A percentile compares a stretch with the other conserved stretches of the same genome.
phyloP scores from a whole-genome alignment of 2,113 vertebrate species.

The Lonchura striata region DNA sequence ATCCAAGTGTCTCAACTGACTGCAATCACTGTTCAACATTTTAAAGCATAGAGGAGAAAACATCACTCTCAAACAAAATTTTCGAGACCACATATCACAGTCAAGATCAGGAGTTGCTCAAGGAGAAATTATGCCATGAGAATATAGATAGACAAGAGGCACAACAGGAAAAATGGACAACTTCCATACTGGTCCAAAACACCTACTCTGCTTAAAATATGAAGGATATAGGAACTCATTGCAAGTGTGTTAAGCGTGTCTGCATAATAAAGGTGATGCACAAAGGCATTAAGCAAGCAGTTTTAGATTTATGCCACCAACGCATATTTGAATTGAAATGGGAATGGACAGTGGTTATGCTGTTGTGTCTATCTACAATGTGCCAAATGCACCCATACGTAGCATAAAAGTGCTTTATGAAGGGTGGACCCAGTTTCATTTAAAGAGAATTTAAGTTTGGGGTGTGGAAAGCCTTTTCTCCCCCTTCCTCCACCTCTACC shows the following conservation, averaged over 20 bases:
- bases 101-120: not conserved
- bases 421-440: not conserved
- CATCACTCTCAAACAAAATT: not conserved
- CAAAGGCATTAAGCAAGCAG: not conserved
- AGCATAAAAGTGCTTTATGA: not conserved
- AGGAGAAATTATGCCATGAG: not conserved
- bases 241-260: not conserved
- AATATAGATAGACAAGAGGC: not conserved
- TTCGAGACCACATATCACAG: not conserved
- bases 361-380: not conserved
- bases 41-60: not conserved
- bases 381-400: not conserved
- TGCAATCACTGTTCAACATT: not conserved
- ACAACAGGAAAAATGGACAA: not conserved
- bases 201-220: not conserved
- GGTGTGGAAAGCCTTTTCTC: not conserved
- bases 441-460: not conserved
- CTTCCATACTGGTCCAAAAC: not conserved
- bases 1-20: not conserved
- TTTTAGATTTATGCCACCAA: not conserved
- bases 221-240: not conserved
- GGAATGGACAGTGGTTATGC: not conserved
- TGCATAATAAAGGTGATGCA: not conserved
- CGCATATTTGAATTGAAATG: not conserved
- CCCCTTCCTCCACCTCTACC: not conserved